These are phyloP conservation scores for Callosobruchus maculatus DNA, from an alignment of 2,888 invertebrate species.

Conservation along the genomic window DNA sequence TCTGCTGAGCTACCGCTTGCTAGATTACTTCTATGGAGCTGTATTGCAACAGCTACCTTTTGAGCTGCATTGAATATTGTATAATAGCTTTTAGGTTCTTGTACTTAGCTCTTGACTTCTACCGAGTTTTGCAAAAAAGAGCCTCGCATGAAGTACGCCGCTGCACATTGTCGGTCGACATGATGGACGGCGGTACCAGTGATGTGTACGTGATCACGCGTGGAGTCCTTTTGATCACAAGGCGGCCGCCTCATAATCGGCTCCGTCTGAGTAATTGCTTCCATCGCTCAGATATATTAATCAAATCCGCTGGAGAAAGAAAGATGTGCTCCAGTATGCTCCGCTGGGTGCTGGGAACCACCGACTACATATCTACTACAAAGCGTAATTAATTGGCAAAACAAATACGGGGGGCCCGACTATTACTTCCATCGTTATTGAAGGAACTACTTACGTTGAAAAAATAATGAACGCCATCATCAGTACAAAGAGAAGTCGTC, in stretches of 20 bases:
- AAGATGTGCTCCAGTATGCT: constrained; percentile 1
- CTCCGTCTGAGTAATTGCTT: constrained; percentile 37
- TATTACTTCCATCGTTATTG: background rate
- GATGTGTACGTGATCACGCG: constrained; percentile 40
- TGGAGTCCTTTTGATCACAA: constrained; percentile 42
- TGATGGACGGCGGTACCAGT: background rate
- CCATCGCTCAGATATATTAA: constrained; percentile 39
- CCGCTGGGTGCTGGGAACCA: background rate
- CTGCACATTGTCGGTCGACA: background rate
- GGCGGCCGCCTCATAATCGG: constrained; percentile 33
- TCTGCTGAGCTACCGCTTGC: too few relatives aligned
- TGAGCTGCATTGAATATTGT: too few relatives aligned
- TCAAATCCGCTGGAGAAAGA: constrained; percentile 21
- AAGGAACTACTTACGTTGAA: background rate
- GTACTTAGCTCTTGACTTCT: too few relatives aligned
- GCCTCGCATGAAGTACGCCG: background rate
- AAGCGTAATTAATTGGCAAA: background rate
- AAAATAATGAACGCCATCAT: background rate
- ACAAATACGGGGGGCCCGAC: background rate
- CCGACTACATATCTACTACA: background rate
- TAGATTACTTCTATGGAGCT: too few relatives aligned
- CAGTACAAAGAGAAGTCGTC: background rate
- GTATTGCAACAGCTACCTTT: too few relatives aligned
- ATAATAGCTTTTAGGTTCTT: too few relatives aligned
- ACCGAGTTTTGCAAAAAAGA: too few relatives aligned